phyloP scores from a whole-genome alignment of 2,797 vertebrate species.

The Morelia viridis region DNA sequence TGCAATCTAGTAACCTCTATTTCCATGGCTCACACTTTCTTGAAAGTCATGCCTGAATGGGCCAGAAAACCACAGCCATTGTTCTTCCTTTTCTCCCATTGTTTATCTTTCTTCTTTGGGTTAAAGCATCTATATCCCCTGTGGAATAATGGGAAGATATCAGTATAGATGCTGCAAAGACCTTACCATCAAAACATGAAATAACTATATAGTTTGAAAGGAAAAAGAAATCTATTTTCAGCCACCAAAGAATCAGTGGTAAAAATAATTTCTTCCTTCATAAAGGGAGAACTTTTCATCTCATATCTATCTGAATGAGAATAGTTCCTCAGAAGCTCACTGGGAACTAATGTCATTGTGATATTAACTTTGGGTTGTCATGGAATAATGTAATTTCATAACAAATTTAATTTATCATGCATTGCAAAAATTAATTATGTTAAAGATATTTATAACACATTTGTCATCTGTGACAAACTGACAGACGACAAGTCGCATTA shows the following conservation, averaged over 20 bases:
- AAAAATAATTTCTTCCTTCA: conserved; percentile 29
- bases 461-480: conserved; percentile 51
- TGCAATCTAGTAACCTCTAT: neutral
- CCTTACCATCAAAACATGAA: neutral
- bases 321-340: conserved; percentile 39
- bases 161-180: neutral
- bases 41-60: neutral
- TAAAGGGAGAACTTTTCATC: conserved; percentile 43
- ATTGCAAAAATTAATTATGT: conserved; percentile 46
- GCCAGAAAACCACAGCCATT: no score
- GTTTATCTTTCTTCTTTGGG: neutral
- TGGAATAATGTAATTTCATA: conserved; percentile 46
- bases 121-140: neutral
- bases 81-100: neutral
- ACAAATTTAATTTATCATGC: conserved; percentile 45
- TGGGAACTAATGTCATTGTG: conserved; percentile 53
- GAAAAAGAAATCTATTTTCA: conserved; percentile 44
- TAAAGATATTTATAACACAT: conserved; percentile 50
- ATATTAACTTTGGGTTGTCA: conserved; percentile 37
- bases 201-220: neutral
- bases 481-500: conserved; percentile 28
- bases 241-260: neutral
- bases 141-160: neutral
- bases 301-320: conserved; percentile 48
- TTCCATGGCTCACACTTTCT: neutral